Percentiles rank a stretch among this genome's conserved stretches.
Evolutionary conservation across 2,888 invertebrate species (phyloP).

Genomic region (Drosophila mayaguana): DNA sequence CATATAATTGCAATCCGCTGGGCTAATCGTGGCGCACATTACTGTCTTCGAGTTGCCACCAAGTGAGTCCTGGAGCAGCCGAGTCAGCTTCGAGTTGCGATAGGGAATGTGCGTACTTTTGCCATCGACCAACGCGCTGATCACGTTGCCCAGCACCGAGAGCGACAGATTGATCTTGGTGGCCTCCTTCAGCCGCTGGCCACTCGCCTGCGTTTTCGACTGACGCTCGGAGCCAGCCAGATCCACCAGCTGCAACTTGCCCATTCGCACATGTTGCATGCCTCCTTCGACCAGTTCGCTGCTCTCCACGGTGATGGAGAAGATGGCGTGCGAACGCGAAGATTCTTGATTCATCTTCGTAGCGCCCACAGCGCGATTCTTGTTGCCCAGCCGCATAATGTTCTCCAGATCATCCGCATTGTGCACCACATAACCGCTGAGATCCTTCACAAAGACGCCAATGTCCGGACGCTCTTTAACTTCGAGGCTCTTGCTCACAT

Average conservation of each 20-base stretch:
- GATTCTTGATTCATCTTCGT: conserved; percentile 99
- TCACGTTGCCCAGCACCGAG: conserved; percentile 98
- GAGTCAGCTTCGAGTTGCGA: conserved; percentile 97
- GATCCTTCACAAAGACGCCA: conserved; percentile 98
- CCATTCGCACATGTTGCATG: conserved; percentile 95
- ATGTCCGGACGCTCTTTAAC: conserved; percentile 98
- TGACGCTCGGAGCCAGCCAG: conserved; percentile 99
- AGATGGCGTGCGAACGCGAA: conserved; percentile 98
- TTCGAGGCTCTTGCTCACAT: conserved; percentile 93
- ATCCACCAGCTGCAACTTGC: conserved; percentile 98
- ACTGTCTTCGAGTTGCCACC: conserved; percentile 98
- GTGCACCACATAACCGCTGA: conserved; percentile 98
- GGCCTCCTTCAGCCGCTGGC: conserved; percentile 96
- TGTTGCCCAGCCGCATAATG: conserved; percentile 98
- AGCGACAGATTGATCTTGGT: conserved; percentile 99
- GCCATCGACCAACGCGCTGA: conserved; percentile 98
- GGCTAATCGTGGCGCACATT: conserved; percentile 99
- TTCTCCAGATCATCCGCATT: conserved; percentile 97
- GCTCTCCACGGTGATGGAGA: conserved; percentile 98
- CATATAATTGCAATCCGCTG: conserved; percentile 97
- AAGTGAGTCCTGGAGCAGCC: conserved; percentile 97
- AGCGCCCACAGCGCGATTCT: conserved; percentile 95
- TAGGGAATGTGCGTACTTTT: conserved; percentile 99
- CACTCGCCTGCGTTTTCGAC: conserved; percentile 97
- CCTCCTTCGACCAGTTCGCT: conserved; percentile 93